phyloP scores from a whole-genome alignment of 2,113 vertebrate species.

The Uria aalge region DNA sequence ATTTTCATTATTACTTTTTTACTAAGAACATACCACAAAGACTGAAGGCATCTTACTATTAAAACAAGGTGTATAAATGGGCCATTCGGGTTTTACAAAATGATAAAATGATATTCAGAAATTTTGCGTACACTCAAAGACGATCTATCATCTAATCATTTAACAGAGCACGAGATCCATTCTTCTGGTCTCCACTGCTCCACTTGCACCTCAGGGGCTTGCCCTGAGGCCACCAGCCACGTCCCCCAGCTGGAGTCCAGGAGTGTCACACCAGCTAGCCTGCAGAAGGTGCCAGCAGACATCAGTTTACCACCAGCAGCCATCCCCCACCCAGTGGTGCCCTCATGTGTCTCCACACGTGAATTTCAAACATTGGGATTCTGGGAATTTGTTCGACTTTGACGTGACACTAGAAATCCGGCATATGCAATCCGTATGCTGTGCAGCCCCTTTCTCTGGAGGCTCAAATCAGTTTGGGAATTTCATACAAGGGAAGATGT shows the following conservation, averaged over 20 bases:
- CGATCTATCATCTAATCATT: not conserved
- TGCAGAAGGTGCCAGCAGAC: not conserved
- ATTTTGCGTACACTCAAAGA: not conserved
- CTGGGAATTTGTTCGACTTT: not conserved
- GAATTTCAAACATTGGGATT: constrained; percentile 4
- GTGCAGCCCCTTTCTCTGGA: not conserved
- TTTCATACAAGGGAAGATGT: not conserved
- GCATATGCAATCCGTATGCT: fast-evolving
- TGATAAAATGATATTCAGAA: not conserved
- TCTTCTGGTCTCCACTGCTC: not conserved
- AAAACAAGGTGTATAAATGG: not conserved
- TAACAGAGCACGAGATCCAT: not conserved
- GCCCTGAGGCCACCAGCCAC: not conserved
- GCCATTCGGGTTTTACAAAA: not conserved
- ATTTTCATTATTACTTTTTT: not conserved
- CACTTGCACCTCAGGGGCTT: not conserved
- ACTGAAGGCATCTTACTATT: not conserved
- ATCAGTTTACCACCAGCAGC: not conserved
- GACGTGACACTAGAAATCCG: not conserved
- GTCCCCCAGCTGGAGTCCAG: not conserved
- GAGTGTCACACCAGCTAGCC: fast-evolving
- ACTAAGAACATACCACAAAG: not conserved
- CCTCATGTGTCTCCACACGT: constrained; percentile 25
- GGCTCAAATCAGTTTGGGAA: not conserved
- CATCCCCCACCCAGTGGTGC: constrained; percentile 27